Evolutionary conservation across 2,888 invertebrate species (phyloP).

Genomic region (Priapulus caudatus): DNA sequence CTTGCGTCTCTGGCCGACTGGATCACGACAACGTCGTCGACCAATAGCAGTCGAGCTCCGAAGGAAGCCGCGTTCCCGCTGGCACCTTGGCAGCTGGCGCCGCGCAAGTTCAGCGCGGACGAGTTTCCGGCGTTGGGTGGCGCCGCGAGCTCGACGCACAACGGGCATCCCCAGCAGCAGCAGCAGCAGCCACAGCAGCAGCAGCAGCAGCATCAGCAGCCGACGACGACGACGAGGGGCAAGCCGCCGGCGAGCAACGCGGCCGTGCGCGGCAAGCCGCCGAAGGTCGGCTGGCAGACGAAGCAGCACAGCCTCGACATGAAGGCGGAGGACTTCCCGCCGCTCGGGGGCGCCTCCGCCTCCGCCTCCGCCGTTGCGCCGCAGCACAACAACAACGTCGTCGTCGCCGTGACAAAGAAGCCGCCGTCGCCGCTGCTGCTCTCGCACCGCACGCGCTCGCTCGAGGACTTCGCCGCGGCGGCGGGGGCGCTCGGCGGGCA

Average conservation of each 20-base stretch:
- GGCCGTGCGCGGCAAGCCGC: neutral
- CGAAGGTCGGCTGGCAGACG: conserved; percentile 11
- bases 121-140: conserved; percentile 21
- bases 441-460: conserved; percentile 6
- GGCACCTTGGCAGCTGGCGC: neutral
- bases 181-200: neutral
- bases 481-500: conserved; percentile 26
- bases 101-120: conserved; percentile 20
- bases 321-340: conserved; percentile 33
- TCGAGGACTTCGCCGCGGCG: conserved; percentile 14
- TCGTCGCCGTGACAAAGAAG: conserved; percentile 7
- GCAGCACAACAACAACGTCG: conserved; percentile 4
- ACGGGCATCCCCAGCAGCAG: neutral
- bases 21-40: neutral
- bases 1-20: neutral
- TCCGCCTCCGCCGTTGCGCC: conserved; percentile 9
- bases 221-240: neutral
- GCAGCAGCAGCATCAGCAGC: neutral
- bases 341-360: conserved; percentile 24
- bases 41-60: neutral
- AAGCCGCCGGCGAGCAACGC: conserved; percentile 1
- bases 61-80: neutral
- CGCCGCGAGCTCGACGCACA: neutral
- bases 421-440: neutral
- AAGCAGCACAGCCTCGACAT: conserved; percentile 11